Percentiles rank a stretch among this genome's conserved stretches.
These are phyloP conservation scores for Apamea anceps DNA, from an alignment of 2,888 invertebrate genomes.

Conservation along the genomic window DNA sequence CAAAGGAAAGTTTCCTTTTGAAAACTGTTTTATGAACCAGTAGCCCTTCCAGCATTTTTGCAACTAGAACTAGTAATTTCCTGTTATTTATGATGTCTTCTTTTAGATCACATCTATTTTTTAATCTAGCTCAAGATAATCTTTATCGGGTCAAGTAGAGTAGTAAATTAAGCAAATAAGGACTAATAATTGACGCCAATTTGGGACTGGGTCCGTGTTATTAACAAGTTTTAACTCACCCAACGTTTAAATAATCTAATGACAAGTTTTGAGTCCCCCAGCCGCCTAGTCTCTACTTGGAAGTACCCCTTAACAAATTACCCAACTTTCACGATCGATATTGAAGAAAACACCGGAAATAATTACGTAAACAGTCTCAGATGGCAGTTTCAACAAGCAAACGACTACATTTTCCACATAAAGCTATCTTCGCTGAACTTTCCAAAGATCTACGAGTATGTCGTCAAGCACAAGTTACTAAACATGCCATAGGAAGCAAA, in stretches of 20 bases:
- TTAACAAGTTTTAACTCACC: conserved; percentile 38
- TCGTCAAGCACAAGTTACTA: conserved; percentile 45
- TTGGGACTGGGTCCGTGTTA: conserved; percentile 21
- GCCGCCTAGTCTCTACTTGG: not conserved
- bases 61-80: not conserved
- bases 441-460: conserved; percentile 51
- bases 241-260: conserved; percentile 44
- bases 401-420: conserved; percentile 37
- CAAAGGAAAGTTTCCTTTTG: not conserved
- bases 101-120: not conserved
- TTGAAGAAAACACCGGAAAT: conserved; percentile 15
- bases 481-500: conserved; percentile 56
- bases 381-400: conserved; percentile 17
- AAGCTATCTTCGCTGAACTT: conserved; percentile 44
- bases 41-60: not conserved
- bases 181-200: conserved; percentile 38
- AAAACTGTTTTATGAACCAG: not conserved
- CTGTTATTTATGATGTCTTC: not conserved
- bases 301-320: not conserved
- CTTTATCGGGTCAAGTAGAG: not conserved
- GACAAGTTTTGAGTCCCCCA: conserved; percentile 23
- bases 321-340: not conserved
- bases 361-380: conserved; percentile 33
- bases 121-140: not conserved
- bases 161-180: conserved; percentile 27